Evolutionary conservation across 2,113 vertebrate species (phyloP).

Genomic region (Chaenogobius annularis): DNA sequence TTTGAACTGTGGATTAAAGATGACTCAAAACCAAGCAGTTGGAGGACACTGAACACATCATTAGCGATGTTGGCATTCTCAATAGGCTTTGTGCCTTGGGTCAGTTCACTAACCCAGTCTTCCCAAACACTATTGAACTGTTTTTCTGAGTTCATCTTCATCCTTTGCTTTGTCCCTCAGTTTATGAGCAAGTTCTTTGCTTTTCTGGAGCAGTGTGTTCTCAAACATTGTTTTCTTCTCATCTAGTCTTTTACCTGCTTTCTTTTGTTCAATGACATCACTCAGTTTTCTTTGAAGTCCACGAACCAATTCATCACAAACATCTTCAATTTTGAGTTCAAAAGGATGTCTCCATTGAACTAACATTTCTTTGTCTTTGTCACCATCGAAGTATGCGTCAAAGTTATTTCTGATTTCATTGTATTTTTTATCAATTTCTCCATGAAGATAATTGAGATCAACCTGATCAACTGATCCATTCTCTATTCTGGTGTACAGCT

Average conservation of each 20-base stretch:
- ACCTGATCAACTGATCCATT: conserved; percentile 8
- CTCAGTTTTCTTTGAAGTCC: conserved; percentile 19
- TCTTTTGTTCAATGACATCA: background rate
- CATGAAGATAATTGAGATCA: background rate
- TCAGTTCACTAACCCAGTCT: conserved; percentile 1
- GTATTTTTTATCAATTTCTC: conserved; percentile 7
- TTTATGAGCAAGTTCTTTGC: conserved; percentile 35
- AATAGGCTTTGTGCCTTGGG: background rate
- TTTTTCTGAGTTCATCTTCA: conserved; percentile 5
- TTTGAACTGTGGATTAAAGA: no score
- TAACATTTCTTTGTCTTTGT: conserved; percentile 35
- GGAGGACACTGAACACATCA: background rate
- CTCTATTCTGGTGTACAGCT: conserved; percentile 16
- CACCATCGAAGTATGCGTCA: conserved; percentile 16
- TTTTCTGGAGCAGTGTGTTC: conserved; percentile 25
- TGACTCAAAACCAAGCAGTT: background rate
- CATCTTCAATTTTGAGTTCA: conserved; percentile 37
- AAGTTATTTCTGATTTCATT: background rate
- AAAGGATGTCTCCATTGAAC: conserved; percentile 37
- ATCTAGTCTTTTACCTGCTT: background rate
- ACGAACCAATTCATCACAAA: conserved; percentile 19
- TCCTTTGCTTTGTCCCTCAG: conserved; percentile 21
- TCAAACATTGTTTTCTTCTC: background rate
- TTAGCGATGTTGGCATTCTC: conserved; percentile 6
- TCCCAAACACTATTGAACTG: conserved; percentile 30